Percentiles rank a stretch among this genome's conserved stretches.
Conservation (phyloP, 2,797 vertebrate species). For the Antrozous pallidus region DNA sequence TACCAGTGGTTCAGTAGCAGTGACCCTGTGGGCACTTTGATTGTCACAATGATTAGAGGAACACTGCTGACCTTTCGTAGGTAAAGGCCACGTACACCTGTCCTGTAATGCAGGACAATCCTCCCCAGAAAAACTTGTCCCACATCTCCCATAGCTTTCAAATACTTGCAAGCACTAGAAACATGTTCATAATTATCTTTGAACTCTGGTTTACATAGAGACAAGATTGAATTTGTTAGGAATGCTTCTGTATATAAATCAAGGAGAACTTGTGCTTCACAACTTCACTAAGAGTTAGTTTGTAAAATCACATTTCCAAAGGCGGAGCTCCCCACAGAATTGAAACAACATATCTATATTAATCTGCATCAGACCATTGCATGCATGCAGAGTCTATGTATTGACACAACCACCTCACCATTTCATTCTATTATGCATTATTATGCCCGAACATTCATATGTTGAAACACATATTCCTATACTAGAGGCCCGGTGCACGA, state of each 20-base stretch:
- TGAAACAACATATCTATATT: neutral
- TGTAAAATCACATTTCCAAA: neutral
- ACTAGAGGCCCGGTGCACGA: too few species aligned
- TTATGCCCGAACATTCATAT: neutral
- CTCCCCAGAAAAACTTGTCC: neutral
- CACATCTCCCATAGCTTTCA: neutral
- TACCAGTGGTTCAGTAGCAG: neutral
- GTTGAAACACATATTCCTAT: neutral
- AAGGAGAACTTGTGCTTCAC: neutral
- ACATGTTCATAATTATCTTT: neutral
- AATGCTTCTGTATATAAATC: neutral
- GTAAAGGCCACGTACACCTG: neutral
- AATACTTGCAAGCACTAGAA: neutral
- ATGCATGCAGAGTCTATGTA: neutral
- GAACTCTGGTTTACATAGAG: neutral
- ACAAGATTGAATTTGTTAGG: neutral
- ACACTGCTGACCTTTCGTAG: neutral
- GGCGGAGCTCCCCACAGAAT: neutral
- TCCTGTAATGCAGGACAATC: neutral
- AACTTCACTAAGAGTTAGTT: neutral
- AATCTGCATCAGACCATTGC: too few species aligned
- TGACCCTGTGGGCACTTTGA: neutral
- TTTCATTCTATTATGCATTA: neutral
- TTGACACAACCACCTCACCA: neutral
- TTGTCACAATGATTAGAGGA: neutral